phyloP scores from a whole-genome alignment of 2,113 vertebrate genomes.

The cattle (Bos taurus) region ARS-UCD2.0 NC_037338.1:51733501-51734000 shows the following conservation, averaged over 20 bases:
- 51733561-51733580: neutral
- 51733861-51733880: neutral
- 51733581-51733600: neutral
- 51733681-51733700: neutral
- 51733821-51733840: neutral
- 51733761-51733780: neutral
- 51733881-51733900: neutral
- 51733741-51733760: neutral
- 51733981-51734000: neutral
- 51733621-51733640: neutral
- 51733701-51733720: neutral
- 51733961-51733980: neutral
- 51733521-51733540: neutral
- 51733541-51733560: rapidly evolving
- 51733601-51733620: neutral
- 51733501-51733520: neutral
- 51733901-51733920: neutral
- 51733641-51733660: neutral
- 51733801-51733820: neutral
- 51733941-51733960: neutral
- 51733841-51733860: neutral
- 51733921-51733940: neutral
- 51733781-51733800: neutral
- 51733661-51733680: neutral
- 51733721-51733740: neutral